Evolutionary conservation across 2,888 invertebrate species (phyloP), one percentile per base, ranked within the genome.

Genomic region (Chironomus tentans): DNA sequence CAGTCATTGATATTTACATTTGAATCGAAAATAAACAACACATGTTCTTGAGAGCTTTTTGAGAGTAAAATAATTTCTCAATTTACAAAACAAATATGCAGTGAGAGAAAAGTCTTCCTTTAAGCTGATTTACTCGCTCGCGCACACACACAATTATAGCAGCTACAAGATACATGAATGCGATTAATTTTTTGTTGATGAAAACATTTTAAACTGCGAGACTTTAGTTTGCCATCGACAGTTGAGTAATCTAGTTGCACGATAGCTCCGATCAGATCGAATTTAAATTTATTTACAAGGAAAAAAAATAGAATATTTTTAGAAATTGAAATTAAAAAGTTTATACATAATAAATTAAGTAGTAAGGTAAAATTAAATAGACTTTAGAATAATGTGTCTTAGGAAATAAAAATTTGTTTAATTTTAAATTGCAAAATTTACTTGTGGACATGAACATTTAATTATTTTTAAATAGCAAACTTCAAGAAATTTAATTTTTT

Each of bases 201-300:
- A 65, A 15, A 62, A 18, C 2, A n/a, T 62, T 62, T 65, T 65
- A 22, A 21, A 65, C 18, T 24, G 21, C 21, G 13, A n/a, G 56
- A 10, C 65, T 21, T 61, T 68, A 74, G 74, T 74, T 74, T 48
- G 48, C 24, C 74, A 47, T 48, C 74, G 48, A 74, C 68, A 68
- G 68, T 74, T 68, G 22, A 74, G 47, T 68, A 46, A 74, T 38
- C 18, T 68, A 38, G 22, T 24, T 65, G 22, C 38, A 38, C 38
- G 38, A 38, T 38, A 24, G 21, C 4, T 24, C 5, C n/a, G 10
- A 50, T 15, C 15, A 7, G 62, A 65, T 13, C 12, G 2, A 13
- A 65, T 38, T 38, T 22, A 13, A 65, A 24, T 4, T 38, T 65
- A 24, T 65, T 65, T n/a, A 24, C n/a, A 21, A 21, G 7, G 12